These are phyloP conservation scores for Mesitornis unicolor DNA, from an alignment of 2,113 vertebrate species.

Conservation along the genomic window DNA sequence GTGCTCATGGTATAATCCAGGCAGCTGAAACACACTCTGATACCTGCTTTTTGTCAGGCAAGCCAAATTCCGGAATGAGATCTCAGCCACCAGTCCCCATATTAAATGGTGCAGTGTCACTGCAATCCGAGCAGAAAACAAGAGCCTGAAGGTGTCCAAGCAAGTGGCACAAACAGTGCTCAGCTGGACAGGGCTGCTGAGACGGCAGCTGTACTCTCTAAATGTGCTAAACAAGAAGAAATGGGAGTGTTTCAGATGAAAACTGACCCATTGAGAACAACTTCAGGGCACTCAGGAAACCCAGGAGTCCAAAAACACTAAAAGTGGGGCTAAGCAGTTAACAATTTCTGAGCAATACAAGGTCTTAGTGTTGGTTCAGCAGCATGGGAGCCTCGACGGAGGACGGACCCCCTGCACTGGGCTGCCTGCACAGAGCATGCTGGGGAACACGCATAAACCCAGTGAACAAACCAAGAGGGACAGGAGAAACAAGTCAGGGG, in stretches of 20 bases:
- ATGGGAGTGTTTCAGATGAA: fast-evolving
- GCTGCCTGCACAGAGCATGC: neutral
- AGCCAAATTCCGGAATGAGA: neutral
- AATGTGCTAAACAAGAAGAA: neutral
- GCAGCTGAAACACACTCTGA: fast-evolving
- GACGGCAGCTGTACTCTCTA: fast-evolving
- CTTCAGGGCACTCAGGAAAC: fast-evolving
- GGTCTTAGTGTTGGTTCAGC: neutral
- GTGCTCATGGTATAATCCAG: fast-evolving
- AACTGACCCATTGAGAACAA: neutral
- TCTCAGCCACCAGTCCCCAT: neutral
- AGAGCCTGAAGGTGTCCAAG: neutral
- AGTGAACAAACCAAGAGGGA: neutral
- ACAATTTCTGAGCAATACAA: neutral
- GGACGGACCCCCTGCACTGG: fast-evolving
- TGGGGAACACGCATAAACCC: fast-evolving
- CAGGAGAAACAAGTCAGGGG: neutral
- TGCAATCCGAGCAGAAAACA: neutral
- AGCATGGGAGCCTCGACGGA: fast-evolving
- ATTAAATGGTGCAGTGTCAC: fast-evolving
- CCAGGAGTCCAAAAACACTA: neutral
- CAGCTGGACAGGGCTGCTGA: neutral
- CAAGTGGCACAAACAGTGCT: neutral
- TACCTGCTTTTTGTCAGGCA: neutral
- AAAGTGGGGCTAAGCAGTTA: neutral